Conservation (phyloP, 2,797 vertebrate genomes). For the Threskiornis aethiopicus region DNA sequence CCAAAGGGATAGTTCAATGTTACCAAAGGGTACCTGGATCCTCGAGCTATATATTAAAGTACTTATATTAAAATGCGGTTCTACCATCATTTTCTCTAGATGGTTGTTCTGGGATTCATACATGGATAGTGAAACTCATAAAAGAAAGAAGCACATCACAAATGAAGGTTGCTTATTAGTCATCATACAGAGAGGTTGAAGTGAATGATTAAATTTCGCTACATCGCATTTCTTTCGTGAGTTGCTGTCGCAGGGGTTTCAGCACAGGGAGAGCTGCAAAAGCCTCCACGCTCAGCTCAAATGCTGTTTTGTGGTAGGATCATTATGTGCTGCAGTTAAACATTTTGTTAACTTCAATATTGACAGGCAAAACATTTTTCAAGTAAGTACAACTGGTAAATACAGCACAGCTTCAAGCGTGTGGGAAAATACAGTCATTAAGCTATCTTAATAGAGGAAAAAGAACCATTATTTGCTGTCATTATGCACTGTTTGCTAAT, state of each 20-base stretch:
- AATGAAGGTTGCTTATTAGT: background rate
- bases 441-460: conserved; percentile 60
- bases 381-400: conserved; percentile 15
- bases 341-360: conserved; percentile 33
- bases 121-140: background rate
- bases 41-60: background rate
- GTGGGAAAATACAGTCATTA: conserved; percentile 67
- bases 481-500: conserved; percentile 74
- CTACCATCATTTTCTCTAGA: background rate
- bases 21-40: background rate
- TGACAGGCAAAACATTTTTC: conserved; percentile 40
- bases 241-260: background rate
- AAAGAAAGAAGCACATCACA: background rate
- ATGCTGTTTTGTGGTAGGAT: background rate
- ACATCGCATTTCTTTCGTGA: background rate
- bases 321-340: background rate
- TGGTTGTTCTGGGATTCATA: conserved; percentile 7
- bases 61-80: background rate
- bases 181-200: background rate
- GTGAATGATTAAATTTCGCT: background rate
- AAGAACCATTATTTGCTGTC: conserved; percentile 75
- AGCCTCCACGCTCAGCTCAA: background rate
- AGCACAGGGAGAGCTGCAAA: background rate
- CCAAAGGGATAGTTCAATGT: background rate
- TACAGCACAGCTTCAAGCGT: conserved; percentile 32